phyloP scores from a whole-genome alignment of 2,888 invertebrate species.

The Zygaena filipendulae region DNA sequence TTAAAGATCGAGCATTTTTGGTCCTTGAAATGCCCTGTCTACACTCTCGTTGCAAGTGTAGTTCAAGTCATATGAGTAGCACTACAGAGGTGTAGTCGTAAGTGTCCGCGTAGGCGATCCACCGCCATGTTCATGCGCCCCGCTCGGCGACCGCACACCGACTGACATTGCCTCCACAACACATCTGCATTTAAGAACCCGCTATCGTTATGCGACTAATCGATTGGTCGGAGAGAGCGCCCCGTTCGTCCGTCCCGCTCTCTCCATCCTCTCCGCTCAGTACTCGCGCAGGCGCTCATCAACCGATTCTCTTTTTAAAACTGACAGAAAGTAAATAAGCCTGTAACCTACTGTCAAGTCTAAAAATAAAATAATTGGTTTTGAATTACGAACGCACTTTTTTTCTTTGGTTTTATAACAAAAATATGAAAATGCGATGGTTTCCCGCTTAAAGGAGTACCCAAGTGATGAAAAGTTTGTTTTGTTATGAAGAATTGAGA shows the following conservation, averaged over 20 bases:
- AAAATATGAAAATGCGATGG: too few species aligned
- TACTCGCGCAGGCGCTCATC: constrained; percentile 45
- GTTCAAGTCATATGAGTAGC: too few species aligned
- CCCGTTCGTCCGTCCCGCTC: constrained; percentile 47
- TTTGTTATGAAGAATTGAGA: constrained; percentile 8
- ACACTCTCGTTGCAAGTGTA: too few species aligned
- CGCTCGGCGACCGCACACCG: constrained; percentile 49
- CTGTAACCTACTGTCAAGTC: too few species aligned
- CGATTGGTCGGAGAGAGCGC: constrained; percentile 65
- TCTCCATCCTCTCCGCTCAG: constrained; percentile 37
- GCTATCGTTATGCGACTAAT: constrained; percentile 70
- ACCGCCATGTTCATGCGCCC: constrained; percentile 41
- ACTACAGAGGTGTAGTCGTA: constrained; percentile 46
- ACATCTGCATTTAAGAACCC: constrained; percentile 70
- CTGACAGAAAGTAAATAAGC: constrained; percentile 64
- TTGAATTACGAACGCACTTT: too few species aligned
- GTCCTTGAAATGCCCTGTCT: too few species aligned
- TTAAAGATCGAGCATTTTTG: too few species aligned
- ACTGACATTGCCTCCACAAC: constrained; percentile 64
- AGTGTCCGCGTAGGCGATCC: constrained; percentile 23
- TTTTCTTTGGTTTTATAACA: too few species aligned
- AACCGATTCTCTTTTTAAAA: constrained; percentile 46
- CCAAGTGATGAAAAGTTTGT: too few species aligned
- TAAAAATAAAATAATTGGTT: too few species aligned
- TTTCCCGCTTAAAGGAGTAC: too few species aligned